Evolutionary conservation across 2,888 invertebrate genomes (phyloP).

Genomic region (Xestia rhomboidea): DNA sequence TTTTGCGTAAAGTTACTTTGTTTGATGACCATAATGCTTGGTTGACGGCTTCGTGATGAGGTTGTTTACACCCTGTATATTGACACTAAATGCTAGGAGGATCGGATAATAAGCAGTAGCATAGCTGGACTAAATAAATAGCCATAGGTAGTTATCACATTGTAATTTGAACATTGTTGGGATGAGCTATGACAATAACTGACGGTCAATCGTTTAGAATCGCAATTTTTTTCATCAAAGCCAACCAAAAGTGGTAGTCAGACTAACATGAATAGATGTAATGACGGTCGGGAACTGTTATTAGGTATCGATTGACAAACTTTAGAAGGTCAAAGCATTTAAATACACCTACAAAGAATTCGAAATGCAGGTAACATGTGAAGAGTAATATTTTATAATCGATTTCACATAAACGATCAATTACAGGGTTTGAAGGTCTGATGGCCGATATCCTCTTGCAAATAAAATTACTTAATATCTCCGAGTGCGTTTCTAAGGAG

Average conservation of each 20-base stretch:
- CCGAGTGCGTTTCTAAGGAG: conserved; percentile 41
- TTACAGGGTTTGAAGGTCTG: conserved; percentile 13
- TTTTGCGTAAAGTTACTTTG: no score
- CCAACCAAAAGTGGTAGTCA: background rate
- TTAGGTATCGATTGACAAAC: conserved; percentile 9
- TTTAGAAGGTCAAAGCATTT: conserved; percentile 19
- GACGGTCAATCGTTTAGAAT: background rate
- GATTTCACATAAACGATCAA: conserved; percentile 50
- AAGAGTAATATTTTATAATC: conserved; percentile 12
- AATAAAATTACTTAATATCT: conserved; percentile 36
- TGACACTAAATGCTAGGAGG: background rate
- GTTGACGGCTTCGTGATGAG: no score
- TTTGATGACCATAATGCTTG: no score
- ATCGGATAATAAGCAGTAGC: no score
- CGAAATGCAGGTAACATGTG: conserved; percentile 15
- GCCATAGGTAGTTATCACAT: background rate
- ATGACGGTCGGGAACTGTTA: background rate
- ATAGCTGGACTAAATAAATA: no score
- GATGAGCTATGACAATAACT: background rate
- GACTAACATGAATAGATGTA: background rate
- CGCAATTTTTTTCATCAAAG: background rate
- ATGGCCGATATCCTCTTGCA: conserved; percentile 51
- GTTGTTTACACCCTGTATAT: no score
- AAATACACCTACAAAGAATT: conserved; percentile 2
- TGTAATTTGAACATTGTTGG: background rate